Evolutionary conservation across 2,888 invertebrate species (phyloP).

Genomic region (Koerneria pararmatus): DNA sequence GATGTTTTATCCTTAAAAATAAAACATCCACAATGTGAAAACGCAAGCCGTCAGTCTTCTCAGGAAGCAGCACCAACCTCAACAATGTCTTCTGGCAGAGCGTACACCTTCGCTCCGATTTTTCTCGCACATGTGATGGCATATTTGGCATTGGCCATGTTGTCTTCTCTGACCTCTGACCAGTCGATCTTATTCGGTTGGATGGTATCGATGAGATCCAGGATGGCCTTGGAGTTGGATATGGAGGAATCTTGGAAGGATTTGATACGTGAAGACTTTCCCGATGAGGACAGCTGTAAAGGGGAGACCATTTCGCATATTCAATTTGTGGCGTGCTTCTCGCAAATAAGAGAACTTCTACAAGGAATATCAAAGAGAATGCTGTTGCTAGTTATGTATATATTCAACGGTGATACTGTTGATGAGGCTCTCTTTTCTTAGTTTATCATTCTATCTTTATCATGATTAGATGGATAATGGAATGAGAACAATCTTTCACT

Average conservation of each 20-base stretch:
- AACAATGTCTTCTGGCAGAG: constrained; percentile 94
- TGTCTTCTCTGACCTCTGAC: constrained; percentile 70
- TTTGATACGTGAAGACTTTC: constrained; percentile 62
- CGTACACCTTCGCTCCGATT: constrained; percentile 90
- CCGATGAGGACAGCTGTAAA: constrained; percentile 57
- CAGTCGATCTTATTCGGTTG: constrained; percentile 93
- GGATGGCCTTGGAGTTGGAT: constrained; percentile 79
- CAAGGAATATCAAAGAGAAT: too few relatives aligned
- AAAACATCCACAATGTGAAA: too few relatives aligned
- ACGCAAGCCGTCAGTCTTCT: too few relatives aligned
- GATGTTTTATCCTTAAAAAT: too few relatives aligned
- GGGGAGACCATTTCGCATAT: constrained; percentile 12
- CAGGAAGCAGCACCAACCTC: constrained; percentile 71
- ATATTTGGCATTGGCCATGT: constrained; percentile 88
- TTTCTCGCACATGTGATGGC: constrained; percentile 96
- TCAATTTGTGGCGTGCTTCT: too few relatives aligned
- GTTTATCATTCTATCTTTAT: too few relatives aligned
- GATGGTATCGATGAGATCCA: constrained; percentile 93
- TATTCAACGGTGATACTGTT: neutral
- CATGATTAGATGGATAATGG: neutral
- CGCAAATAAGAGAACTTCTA: too few relatives aligned
- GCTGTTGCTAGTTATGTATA: too few relatives aligned
- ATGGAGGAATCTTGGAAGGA: constrained; percentile 78
- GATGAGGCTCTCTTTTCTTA: neutral
- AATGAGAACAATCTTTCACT: too few relatives aligned